Percentiles rank a stretch among this genome's conserved stretches.
Evolutionary conservation across 2,888 invertebrate species (phyloP).

Genomic region (Drosophila algonquin): DNA sequence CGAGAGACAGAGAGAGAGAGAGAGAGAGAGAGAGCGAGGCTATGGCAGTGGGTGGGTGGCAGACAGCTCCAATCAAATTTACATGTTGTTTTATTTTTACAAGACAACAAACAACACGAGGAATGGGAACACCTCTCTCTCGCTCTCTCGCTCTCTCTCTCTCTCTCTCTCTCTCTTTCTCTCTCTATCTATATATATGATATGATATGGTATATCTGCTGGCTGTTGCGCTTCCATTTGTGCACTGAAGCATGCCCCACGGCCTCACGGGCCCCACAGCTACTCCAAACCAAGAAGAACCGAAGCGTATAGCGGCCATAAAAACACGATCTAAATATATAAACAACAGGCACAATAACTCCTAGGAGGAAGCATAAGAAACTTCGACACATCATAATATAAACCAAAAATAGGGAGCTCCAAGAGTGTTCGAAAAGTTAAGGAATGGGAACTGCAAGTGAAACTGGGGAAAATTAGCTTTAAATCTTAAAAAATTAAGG

Average conservation of each 20-base stretch:
- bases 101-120: constrained; percentile 46
- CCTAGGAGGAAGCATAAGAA: constrained; percentile 22
- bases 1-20: constrained; percentile 2
- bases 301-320: constrained; percentile 56
- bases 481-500: not conserved
- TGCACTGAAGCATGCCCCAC: constrained; percentile 64
- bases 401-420: constrained; percentile 17
- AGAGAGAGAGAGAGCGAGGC: constrained; percentile 1
- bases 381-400: constrained; percentile 17
- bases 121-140: constrained; percentile 40
- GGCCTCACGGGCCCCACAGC: constrained; percentile 69
- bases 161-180: constrained; percentile 40
- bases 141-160: constrained; percentile 33
- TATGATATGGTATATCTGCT: constrained; percentile 12
- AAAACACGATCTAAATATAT: constrained; percentile 39
- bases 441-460: not conserved
- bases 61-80: constrained; percentile 59
- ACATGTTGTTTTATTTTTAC: constrained; percentile 67
- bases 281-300: constrained; percentile 71
- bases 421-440: not conserved
- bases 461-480: not conserved
- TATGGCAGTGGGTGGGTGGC: constrained; percentile 38
- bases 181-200: not conserved
- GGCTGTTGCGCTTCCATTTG: constrained; percentile 44
- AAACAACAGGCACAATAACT: not conserved